Percentiles rank a stretch among this genome's conserved stretches.
phyloP scores from a whole-genome alignment of 2,797 vertebrate species.

The Muscicapa striata region DNA sequence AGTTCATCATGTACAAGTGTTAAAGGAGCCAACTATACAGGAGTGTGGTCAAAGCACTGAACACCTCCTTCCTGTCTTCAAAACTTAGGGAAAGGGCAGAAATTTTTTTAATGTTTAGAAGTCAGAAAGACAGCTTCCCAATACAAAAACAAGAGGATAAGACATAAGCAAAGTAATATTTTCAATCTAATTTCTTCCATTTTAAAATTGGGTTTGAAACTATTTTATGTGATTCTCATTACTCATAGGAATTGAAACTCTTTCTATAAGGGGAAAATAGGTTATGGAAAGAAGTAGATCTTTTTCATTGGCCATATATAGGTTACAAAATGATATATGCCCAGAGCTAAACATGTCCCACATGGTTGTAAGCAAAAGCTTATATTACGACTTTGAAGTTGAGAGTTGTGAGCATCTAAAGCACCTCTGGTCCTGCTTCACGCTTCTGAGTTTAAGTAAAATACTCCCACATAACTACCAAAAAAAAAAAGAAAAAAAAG shows the following conservation, averaged over 20 bases:
- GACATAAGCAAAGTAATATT: not conserved
- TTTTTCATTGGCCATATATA: conserved; percentile 42
- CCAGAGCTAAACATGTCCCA: conserved; percentile 43
- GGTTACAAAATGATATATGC: conserved; percentile 45
- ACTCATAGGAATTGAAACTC: not conserved
- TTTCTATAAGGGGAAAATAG: conserved; percentile 33
- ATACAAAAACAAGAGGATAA: not conserved
- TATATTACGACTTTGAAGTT: conserved; percentile 58
- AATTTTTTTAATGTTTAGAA: not conserved
- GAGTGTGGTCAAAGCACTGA: not conserved
- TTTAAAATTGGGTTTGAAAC: conserved; percentile 26
- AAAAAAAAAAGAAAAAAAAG: not conserved
- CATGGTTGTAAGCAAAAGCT: conserved; percentile 30
- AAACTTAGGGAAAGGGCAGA: not conserved
- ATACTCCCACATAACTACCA: not conserved
- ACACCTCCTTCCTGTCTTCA: not conserved
- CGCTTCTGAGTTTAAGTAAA: not conserved
- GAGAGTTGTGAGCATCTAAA: conserved; percentile 6
- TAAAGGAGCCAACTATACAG: not conserved
- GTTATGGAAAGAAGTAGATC: conserved; percentile 21
- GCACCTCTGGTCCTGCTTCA: conserved; percentile 42
- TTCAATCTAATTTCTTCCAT: not conserved
- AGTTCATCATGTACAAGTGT: not conserved
- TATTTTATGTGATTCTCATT: conserved; percentile 8
- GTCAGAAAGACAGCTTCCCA: not conserved